Evolutionary conservation across 1,140 invertebrate genomes (phyloP), one percentile per base, ranked within the genome.

Genomic region (Zaprionus ornatus): DNA sequence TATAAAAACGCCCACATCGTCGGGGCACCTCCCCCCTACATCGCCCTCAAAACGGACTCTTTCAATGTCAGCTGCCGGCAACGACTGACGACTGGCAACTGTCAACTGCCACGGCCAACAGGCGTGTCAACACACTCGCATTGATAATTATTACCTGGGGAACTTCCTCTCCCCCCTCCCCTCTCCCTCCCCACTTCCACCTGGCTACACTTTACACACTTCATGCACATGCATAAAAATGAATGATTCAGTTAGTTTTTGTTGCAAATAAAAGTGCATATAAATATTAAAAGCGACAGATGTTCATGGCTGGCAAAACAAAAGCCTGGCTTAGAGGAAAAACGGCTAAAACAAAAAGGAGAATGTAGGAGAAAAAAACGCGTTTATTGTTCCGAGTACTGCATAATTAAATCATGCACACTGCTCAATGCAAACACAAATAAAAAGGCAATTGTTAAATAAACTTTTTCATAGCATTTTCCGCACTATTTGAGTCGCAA

Each of bases 351-450:
- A 61, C 7, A 67, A 35, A 54, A 32, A 32, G 27, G 17, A 17
- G 48, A 62, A 35, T n/a, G n/a, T n/a, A n/a, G n/a, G n/a, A n/a
- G n/a, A n/a, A 56, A 27, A 56, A 69, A 61, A 13, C 7, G 21
- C 64, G 25, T 69, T 70, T 67, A 80, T 83, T 74, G 77, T 74
- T 64, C 59, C 59, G 67, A 69, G 45, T 67, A 37, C 72, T 88
- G 77, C 76, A 87, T 87, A 88, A 87, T 87, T 87, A 88, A 87
- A 87, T 87, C 84, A 87, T 63, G 40, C 80, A 42, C 35, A 70
- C 37, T 69, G 52, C 50, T 42, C 55, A 35, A 45, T 52, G 17
- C 15, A 62, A 25, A 65, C 19, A 61, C 23, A 66, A 70, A 74
- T 48, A 75, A 70, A 27, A 66, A 35, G 32, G 7, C 74, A 75